Base-by-base conservation (phyloP, 2,888 invertebrate genomes). In the Nomada flava region DNA sequence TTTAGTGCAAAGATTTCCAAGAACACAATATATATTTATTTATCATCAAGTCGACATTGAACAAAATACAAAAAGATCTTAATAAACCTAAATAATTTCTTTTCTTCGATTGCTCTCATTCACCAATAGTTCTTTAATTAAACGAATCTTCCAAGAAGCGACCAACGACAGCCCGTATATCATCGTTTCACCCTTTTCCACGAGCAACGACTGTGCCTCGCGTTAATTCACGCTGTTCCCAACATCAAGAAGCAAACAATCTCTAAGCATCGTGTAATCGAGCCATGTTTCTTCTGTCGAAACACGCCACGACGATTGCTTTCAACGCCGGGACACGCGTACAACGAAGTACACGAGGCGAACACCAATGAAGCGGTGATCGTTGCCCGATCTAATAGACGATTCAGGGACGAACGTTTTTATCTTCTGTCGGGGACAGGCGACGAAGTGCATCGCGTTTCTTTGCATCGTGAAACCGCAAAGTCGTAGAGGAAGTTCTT, bases 331-430 rank as follows among this genome's bases (percentile, higher is more conserved):
- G 26, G 20, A 23, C 62, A 74, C 60, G 50, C 81, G 72, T 76
- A 67, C 62, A 2, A 70, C 26, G 26, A 69, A 83, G 73, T 64
- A 69, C 71, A 50, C 63, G 52, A 64, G 20, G 57, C 44, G 63
- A 36, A 59, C 64, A 53, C 63, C 63, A 71, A 86, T 73, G 70
- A 77, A 84, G 74, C 71, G 63, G 55, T 29, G 86, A 84, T 80
- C 65, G 83, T 59, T 52, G 71, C 52, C 36, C 76, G 75, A 74
- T 78, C 80, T 85, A 85, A 86, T 81, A 83, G 68, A 2, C 59
- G 26, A 81, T 80, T 83, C 87, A 86, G 83, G 85, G 85, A 78
- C 70, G 69, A 57, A 47, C 20, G 50, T 20, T 69, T 36, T 53
- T 73, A 53, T 47, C 67, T 52, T 73, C 63, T 29, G 47, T 65